Evolutionary conservation across 2,113 vertebrate species (phyloP).

Genomic region (Halcyon malimbica): DNA sequence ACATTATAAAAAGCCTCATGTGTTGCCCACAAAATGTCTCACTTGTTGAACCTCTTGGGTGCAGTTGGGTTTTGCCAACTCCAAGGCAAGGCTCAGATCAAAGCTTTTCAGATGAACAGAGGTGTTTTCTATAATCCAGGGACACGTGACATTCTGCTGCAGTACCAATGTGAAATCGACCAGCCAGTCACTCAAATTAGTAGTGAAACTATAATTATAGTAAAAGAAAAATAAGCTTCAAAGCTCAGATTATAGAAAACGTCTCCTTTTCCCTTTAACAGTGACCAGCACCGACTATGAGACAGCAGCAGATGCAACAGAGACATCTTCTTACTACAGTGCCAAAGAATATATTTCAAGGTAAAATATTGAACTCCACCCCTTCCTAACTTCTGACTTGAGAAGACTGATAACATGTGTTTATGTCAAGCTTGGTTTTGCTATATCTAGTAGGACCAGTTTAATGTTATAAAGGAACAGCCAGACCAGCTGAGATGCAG

Average conservation of each 20-base stretch:
- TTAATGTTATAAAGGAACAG: neutral
- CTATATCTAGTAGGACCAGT: neutral
- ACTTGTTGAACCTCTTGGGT: neutral
- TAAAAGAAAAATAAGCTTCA: neutral
- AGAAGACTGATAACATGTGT: neutral
- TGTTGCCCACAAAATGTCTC: rapidly evolving
- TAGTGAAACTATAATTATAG: neutral
- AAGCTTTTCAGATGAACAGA: neutral
- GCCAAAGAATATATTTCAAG: conserved; percentile 66
- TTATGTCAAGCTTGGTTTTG: neutral
- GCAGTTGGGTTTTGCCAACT: neutral
- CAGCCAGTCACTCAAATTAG: neutral
- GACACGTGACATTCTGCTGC: rapidly evolving
- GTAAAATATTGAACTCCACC: neutral
- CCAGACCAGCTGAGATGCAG: neutral
- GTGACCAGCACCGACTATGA: conserved; percentile 64
- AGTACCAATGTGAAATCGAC: neutral
- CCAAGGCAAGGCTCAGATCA: neutral
- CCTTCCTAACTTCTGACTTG: neutral
- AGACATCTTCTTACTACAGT: conserved; percentile 67
- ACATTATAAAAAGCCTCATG: rapidly evolving
- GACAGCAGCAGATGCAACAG: conserved; percentile 67
- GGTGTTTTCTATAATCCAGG: neutral
- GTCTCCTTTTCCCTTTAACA: neutral
- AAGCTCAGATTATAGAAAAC: neutral